These are phyloP conservation scores for Sycophila sp. DNA, from an alignment of 1,140 invertebrate species.

Conservation along the genomic window DNA sequence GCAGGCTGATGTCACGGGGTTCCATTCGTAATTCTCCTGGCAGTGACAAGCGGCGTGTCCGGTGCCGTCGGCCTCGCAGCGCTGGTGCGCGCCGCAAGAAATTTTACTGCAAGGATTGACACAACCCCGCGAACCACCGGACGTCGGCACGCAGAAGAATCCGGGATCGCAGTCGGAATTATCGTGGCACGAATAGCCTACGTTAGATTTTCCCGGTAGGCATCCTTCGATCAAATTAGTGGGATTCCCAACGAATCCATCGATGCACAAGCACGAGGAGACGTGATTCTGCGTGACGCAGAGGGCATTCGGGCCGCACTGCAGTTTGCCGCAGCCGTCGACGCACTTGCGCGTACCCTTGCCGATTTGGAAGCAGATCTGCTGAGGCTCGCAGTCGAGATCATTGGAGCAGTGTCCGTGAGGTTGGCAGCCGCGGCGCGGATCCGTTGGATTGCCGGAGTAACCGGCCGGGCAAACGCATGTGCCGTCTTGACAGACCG, in stretches of 20 bases:
- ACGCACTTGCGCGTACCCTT: conserved; percentile 83
- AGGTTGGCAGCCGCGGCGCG: conserved; percentile 74
- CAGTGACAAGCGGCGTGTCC: conserved; percentile 81
- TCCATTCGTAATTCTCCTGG: conserved; percentile 80
- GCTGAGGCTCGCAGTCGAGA: conserved; percentile 79
- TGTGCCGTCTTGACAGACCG: conserved; percentile 80
- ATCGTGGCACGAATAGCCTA: conserved; percentile 69
- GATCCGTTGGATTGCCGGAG: conserved; percentile 80
- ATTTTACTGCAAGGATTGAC: conserved; percentile 81
- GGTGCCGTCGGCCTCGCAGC: conserved; percentile 74
- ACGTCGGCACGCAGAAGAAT: conserved; percentile 70
- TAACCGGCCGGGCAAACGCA: conserved; percentile 84
- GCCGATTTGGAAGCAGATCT: conserved; percentile 87
- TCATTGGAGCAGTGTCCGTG: conserved; percentile 81
- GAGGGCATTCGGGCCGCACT: conserved; percentile 90
- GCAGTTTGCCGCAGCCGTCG: conserved; percentile 85
- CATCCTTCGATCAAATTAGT: conserved; percentile 81
- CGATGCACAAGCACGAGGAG: conserved; percentile 84
- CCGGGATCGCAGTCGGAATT: conserved; percentile 77
- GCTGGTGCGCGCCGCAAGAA: conserved; percentile 83
- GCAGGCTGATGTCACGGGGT: conserved; percentile 80
- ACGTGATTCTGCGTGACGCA: conserved; percentile 85
- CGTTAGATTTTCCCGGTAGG: conserved; percentile 70
- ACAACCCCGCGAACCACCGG: conserved; percentile 74
- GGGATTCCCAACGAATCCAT: conserved; percentile 83